Percentiles rank a stretch among this genome's conserved stretches.
These are phyloP conservation scores for Aurelia aurita complex sp. Pacific DNA, from an alignment of 30 jellyfish, hydroid and myxozoan species.

Conservation along the genomic window DNA sequence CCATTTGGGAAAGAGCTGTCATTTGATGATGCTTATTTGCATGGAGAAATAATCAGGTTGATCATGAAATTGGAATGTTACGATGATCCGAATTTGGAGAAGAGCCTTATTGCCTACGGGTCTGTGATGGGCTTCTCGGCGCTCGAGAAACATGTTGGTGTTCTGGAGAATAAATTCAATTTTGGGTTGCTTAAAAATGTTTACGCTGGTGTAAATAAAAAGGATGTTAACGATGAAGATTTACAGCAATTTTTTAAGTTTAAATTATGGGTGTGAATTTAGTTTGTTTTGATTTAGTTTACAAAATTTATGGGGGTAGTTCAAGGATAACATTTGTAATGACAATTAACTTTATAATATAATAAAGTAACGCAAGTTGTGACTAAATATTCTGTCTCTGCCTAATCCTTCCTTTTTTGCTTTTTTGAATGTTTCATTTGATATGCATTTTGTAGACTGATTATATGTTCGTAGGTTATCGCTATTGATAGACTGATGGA, in stretches of 20 bases:
- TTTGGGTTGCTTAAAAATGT: constrained; percentile 33
- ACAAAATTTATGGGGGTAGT: background rate
- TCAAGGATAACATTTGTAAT: too few relatives aligned
- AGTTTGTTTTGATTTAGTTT: too few relatives aligned
- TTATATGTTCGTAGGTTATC: too few relatives aligned
- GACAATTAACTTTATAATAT: too few relatives aligned
- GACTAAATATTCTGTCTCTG: too few relatives aligned
- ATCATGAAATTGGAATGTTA: constrained; percentile 43
- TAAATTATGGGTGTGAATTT: constrained; percentile 67
- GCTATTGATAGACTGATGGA: too few relatives aligned
- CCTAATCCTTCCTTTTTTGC: too few relatives aligned
- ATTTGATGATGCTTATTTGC: constrained; percentile 77
- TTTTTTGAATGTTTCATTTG: too few relatives aligned
- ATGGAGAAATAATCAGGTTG: constrained; percentile 77
- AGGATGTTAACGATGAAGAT: constrained; percentile 65
- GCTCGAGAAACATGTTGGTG: constrained; percentile 66
- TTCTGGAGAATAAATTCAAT: constrained; percentile 60
- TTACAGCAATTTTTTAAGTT: constrained; percentile 63
- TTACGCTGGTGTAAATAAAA: constrained; percentile 64
- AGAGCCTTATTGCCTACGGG: constrained; percentile 66
- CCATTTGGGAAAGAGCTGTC: constrained; percentile 59
- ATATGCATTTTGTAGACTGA: too few relatives aligned
- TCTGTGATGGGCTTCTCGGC: constrained; percentile 71
- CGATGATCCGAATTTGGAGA: constrained; percentile 57
- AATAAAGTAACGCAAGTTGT: too few relatives aligned